A percentile compares a stretch with the other conserved stretches of the same genome.
phyloP scores from a whole-genome alignment of 2,797 vertebrate species.

The Benthosema pterotum region DNA sequence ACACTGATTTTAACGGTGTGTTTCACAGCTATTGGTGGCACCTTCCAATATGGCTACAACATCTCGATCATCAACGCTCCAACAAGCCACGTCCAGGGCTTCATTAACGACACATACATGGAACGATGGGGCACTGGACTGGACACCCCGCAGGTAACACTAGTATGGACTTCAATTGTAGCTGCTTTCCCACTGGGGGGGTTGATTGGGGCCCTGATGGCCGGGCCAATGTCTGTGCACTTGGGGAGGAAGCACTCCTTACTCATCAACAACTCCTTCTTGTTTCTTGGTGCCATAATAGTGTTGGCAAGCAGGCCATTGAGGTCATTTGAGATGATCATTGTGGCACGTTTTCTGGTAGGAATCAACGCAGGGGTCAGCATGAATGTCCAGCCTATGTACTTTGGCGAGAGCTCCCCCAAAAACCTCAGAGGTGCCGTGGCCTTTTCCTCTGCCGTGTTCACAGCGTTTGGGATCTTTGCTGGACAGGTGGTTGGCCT shows the following conservation, averaged over 20 bases:
- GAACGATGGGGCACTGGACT: conserved; percentile 74
- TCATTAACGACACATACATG: conserved; percentile 87
- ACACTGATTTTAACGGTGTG: conserved; percentile 83
- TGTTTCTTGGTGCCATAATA: conserved; percentile 74
- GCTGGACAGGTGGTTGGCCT: conserved; percentile 88
- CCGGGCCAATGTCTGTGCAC: conserved; percentile 85
- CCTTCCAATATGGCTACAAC: conserved; percentile 94
- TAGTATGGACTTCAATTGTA: conserved; percentile 87
- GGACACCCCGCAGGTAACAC: conserved; percentile 68
- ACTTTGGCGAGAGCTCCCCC: conserved; percentile 89
- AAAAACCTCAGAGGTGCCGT: conserved; percentile 85
- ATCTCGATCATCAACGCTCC: conserved; percentile 91
- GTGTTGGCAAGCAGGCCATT: conserved; percentile 78
- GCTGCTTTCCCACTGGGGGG: conserved; percentile 87
- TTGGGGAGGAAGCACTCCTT: conserved; percentile 88
- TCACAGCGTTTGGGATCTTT: conserved; percentile 87
- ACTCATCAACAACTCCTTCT: conserved; percentile 86
- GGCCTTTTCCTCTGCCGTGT: conserved; percentile 87
- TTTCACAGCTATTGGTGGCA: conserved; percentile 90
- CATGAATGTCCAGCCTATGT: conserved; percentile 94
- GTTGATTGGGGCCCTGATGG: conserved; percentile 81
- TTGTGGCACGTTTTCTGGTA: conserved; percentile 83
- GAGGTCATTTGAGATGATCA: conserved; percentile 88
- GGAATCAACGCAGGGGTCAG: conserved; percentile 88
- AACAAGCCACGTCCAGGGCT: conserved; percentile 84